Evolutionary conservation across 2,888 invertebrate genomes (phyloP).

Genomic region (Bembecia ichneumoniformis): DNA sequence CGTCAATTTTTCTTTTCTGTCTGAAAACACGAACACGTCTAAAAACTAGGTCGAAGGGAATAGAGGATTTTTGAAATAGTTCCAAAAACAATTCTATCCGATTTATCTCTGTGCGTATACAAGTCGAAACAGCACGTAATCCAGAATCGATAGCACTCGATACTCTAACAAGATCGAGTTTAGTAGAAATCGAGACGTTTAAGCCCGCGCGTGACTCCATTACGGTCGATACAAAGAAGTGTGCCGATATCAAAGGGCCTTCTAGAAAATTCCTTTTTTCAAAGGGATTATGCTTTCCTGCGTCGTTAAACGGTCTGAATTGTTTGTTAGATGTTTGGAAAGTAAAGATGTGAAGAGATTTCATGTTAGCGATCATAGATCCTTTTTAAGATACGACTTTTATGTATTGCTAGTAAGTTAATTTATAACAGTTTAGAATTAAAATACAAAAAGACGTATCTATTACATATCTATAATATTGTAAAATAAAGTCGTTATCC

Average conservation of each 20-base stretch:
- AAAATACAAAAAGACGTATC: no score
- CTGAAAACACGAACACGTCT: no score
- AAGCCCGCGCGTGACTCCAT: slow-evolving; percentile 53
- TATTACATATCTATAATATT: no score
- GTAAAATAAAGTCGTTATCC: no score
- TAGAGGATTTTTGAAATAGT: no score
- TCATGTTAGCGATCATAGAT: no score
- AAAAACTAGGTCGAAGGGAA: no score
- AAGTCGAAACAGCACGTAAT: background rate
- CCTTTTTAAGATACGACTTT: no score
- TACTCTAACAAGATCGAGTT: slow-evolving; percentile 34
- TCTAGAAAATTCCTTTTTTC: slow-evolving; percentile 20
- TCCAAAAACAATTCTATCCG: slow-evolving; percentile 1
- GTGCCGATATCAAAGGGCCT: slow-evolving; percentile 31
- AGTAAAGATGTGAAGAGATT: background rate
- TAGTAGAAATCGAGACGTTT: slow-evolving; percentile 38
- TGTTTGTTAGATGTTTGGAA: slow-evolving; percentile 8
- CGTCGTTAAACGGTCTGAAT: slow-evolving; percentile 19
- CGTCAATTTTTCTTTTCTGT: no score
- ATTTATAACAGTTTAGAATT: no score
- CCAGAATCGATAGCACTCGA: slow-evolving; percentile 36
- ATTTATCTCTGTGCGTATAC: slow-evolving; percentile 3
- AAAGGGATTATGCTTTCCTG: slow-evolving; percentile 9
- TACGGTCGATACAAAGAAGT: slow-evolving; percentile 38
- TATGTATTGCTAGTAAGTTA: no score